Base-by-base conservation (phyloP, 1,140 invertebrate species). In the Sminthurides bifidus region DNA sequence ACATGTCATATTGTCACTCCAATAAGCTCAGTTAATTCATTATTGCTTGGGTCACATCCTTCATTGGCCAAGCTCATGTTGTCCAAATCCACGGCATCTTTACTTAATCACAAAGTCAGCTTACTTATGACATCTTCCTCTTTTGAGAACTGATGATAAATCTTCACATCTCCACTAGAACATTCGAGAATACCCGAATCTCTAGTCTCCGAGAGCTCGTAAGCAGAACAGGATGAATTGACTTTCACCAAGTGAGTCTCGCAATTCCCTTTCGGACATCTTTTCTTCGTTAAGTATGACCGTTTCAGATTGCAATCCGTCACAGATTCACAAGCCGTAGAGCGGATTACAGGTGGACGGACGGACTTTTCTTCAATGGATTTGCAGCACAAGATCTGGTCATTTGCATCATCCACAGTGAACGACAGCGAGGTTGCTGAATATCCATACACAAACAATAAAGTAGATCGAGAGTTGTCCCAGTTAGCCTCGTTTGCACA, bases 111-210 rank as follows among this genome's bases (percentile, higher is more conserved):
- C 10, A 37, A 12, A 37, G 33, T 12, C 10, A 37, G 3, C 56
- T 44, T 50, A 57, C 56, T 57, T 2, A 57, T 29, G 21, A 50
- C 48, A 29, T 57, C 49, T 2, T 43, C 14, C 24, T 52, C 48
- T 40, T 52, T 52, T 2, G 56, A 57, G 21, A 52, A 57, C 29
- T 27, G 24, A 21, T 54, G 35, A 21, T 38, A 52, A 10, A 35
- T 40, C 3, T 19, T 40, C 45, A 31, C 8, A 4, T 51, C 40
- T 24, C 26, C 38, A 15, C 43, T 3, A 15, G 6, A 46, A 26
- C 56, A 57, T 31, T 50, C 27, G 2, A 57, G 52, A 10, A 57
- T 57, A 21, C 56, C 56, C 8, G 44, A 26, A 4, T 57, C 50
- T 23, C 45, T 37, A 4, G 17, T 33, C 24, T 57, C 56, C 3